Conservation (phyloP, 2,888 invertebrate species). For the Epicampocera succincta region DNA sequence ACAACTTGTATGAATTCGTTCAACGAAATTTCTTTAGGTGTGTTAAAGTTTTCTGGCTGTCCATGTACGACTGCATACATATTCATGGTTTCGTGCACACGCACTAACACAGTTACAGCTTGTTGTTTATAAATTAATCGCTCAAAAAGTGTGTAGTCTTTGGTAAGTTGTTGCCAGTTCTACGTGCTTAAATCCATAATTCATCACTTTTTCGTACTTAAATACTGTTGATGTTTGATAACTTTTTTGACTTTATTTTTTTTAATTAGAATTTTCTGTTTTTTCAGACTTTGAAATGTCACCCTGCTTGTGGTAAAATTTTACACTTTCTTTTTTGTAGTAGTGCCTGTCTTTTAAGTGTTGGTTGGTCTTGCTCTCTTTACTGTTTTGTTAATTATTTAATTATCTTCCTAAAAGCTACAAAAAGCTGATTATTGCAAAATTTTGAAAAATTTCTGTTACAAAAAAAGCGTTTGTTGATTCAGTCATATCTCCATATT, state of each 20-base stretch:
- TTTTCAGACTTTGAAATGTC: slow-evolving; percentile 34
- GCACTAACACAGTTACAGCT: no score
- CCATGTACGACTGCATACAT: no score
- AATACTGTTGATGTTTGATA: slow-evolving; percentile 48
- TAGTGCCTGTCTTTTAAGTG: slow-evolving; percentile 15
- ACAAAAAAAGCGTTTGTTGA: no score
- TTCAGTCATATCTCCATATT: no score
- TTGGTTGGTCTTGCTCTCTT: slow-evolving; percentile 33
- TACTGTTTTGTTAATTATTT: slow-evolving; percentile 40
- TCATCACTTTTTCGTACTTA: slow-evolving; percentile 26
- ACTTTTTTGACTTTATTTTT: slow-evolving; percentile 65
- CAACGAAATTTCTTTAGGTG: neutral
- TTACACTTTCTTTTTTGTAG: slow-evolving; percentile 2
- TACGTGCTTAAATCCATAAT: neutral
- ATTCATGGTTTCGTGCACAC: neutral
- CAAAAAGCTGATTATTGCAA: no score
- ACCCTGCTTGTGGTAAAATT: slow-evolving; percentile 40
- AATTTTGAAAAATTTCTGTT: no score
- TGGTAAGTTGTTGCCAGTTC: neutral
- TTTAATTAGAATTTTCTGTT: slow-evolving; percentile 26
- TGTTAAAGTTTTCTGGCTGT: neutral
- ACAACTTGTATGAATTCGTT: slow-evolving; percentile 3
- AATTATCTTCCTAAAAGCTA: slow-evolving; percentile 53
- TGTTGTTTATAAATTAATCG: slow-evolving; percentile 26
- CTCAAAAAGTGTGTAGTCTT: slow-evolving; percentile 27